These are phyloP conservation scores for Origma solitaria DNA, from an alignment of 2,113 vertebrate species.

Conservation along the genomic window DNA sequence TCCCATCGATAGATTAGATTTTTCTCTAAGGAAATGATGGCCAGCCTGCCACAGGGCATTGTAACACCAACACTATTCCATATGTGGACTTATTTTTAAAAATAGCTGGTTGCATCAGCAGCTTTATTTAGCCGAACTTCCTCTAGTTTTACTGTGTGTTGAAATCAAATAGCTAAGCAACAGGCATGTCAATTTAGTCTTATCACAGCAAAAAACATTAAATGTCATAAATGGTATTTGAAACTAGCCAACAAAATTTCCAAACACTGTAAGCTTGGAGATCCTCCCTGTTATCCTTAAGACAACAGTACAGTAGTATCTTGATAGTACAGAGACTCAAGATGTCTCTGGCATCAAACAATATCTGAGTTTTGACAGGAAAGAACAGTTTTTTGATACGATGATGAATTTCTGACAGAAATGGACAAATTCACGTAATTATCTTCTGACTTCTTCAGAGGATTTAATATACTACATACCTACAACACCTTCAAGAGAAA, in stretches of 20 bases:
- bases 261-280: neutral
- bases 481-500: neutral
- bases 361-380: neutral
- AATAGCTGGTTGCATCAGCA: neutral
- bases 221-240: neutral
- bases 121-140: neutral
- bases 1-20: neutral
- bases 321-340: neutral
- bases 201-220: neutral
- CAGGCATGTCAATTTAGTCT: neutral
- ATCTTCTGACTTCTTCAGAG: neutral
- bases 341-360: neutral
- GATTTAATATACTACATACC: neutral
- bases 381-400: neutral
- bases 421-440: neutral
- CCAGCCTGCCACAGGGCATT: neutral
- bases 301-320: neutral
- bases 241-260: neutral
- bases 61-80: neutral
- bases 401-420: neutral
- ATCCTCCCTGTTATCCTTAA: neutral
- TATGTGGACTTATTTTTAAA: neutral
- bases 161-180: neutral
- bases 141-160: neutral
- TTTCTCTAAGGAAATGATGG: neutral